phyloP scores from a whole-genome alignment of 2,888 invertebrate species.

The Folsomia manolachei region DNA sequence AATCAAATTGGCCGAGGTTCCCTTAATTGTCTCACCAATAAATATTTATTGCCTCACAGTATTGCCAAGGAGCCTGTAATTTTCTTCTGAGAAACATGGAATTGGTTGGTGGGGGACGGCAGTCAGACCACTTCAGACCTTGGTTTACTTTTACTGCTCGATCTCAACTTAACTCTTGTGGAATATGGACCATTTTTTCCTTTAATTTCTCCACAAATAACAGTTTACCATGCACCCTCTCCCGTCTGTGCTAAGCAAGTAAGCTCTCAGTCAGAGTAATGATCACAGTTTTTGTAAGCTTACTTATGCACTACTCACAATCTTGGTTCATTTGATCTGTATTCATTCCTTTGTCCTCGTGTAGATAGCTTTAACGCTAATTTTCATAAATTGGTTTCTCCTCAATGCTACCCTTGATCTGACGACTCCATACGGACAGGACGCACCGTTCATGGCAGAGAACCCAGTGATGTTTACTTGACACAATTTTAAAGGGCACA shows the following conservation, averaged over 20 bases:
- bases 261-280: not conserved
- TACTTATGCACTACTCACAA: not conserved
- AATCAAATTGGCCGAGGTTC: constrained; percentile 48
- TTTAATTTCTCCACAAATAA: constrained; percentile 1
- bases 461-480: not conserved
- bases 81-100: constrained; percentile 37
- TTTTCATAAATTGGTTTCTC: constrained; percentile 7
- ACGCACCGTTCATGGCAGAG: too few relatives aligned
- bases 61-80: constrained; percentile 43
- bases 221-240: constrained; percentile 18
- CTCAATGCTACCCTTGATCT: too few relatives aligned
- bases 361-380: constrained; percentile 3
- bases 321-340: constrained; percentile 13
- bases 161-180: too few relatives aligned
- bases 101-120: constrained; percentile 41
- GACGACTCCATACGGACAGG: not conserved
- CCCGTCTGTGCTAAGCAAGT: constrained; percentile 9
- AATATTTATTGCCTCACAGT: constrained; percentile 51
- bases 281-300: not conserved
- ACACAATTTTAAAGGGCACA: not conserved
- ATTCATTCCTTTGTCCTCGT: constrained; percentile 19
- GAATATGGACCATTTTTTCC: constrained; percentile 13
- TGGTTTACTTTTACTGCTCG: not conserved
- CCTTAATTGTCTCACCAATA: constrained; percentile 52
- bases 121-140: constrained; percentile 15